Evolutionary conservation across 53 echinoderm and acorn worm species (phyloP).

Genomic region (Glandiceps talaboti): DNA sequence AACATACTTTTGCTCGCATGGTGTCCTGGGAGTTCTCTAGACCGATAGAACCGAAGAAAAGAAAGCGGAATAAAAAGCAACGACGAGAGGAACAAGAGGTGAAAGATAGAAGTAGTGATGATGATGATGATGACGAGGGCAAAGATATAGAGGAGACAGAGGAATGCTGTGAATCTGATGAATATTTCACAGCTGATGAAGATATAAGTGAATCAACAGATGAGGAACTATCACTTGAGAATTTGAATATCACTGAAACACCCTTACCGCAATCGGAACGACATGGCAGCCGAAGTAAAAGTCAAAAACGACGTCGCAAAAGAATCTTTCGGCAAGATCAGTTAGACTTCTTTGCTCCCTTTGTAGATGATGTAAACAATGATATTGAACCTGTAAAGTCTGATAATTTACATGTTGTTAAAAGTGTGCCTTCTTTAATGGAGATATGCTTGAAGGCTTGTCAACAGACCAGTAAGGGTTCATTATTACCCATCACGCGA

Average conservation of each 20-base stretch:
- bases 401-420: not conserved
- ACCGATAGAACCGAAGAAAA: not conserved
- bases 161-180: not conserved
- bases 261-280: not conserved
- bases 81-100: not conserved
- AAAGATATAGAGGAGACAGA: not conserved
- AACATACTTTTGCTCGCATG: not conserved
- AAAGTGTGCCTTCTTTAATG: not conserved
- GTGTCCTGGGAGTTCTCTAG: not conserved
- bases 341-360: not conserved
- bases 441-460: not conserved
- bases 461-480: not conserved
- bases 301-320: not conserved
- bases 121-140: not conserved
- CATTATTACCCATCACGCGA: not conserved
- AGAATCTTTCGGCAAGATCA: not conserved
- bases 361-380: not conserved
- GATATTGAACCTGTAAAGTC: not conserved
- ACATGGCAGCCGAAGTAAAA: not conserved
- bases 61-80: not conserved
- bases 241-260: not conserved
- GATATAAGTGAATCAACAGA: not conserved
- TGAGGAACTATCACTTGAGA: not conserved
- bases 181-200: not conserved
- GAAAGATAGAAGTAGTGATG: not conserved